Conservation (phyloP, 2,113 vertebrate species). For the Vimba vimba region DNA sequence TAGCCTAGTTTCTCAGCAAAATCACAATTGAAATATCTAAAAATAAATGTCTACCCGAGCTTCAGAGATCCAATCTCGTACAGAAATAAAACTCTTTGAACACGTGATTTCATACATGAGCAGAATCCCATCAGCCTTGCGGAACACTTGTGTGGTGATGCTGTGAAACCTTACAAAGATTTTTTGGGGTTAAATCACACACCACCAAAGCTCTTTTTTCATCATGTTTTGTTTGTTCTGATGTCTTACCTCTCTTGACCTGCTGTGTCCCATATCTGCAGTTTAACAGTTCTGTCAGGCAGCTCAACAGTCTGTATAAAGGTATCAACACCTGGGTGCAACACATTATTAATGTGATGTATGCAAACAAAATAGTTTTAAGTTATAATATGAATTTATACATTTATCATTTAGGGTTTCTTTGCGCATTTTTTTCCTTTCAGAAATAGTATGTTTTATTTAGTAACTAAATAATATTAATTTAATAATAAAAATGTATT, state of each 20-base stretch:
- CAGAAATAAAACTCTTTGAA: constrained; percentile 75
- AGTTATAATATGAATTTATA: not conserved
- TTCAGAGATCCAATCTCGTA: constrained; percentile 86
- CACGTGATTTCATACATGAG: constrained; percentile 94
- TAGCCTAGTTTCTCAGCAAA: not conserved
- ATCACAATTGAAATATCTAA: too few species aligned
- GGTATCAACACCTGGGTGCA: constrained; percentile 85
- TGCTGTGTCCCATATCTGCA: constrained; percentile 94
- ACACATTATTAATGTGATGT: constrained; percentile 22
- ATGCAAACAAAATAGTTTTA: not conserved
- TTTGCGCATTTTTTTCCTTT: not conserved
- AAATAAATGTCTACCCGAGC: constrained; percentile 82
- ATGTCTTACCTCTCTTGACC: constrained; percentile 89
- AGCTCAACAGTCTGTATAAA: constrained; percentile 80
- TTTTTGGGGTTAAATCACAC: constrained; percentile 6
- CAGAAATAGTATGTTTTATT: not conserved
- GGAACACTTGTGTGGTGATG: constrained; percentile 85
- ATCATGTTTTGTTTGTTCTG: not conserved
- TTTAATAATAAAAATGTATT: too few species aligned
- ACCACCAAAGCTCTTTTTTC: not conserved
- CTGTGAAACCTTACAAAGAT: constrained; percentile 84
- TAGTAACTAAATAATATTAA: not conserved
- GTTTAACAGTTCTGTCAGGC: constrained; percentile 77
- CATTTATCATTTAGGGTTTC: not conserved
- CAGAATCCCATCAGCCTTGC: constrained; percentile 87